Evolutionary conservation across 2,797 vertebrate genomes (phyloP).

Genomic region (Propithecus perrieri): DNA sequence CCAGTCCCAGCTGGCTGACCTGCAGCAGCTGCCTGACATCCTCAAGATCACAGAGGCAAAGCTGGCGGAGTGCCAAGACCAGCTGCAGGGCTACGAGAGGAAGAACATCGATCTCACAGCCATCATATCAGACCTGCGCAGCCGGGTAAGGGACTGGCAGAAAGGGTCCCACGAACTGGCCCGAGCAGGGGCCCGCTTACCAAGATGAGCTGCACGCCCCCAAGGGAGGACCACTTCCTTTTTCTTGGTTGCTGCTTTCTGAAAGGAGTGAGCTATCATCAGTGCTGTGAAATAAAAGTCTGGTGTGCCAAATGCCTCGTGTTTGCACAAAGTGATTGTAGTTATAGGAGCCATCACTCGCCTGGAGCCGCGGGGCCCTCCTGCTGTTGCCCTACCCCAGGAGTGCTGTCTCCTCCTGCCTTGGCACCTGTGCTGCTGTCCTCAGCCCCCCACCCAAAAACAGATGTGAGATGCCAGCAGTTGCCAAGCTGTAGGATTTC

Average conservation of each 20-base stretch:
- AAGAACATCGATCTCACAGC: conserved; percentile 89
- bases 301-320: conserved; percentile 83
- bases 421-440: not conserved
- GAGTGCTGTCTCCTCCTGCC: not conserved
- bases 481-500: not conserved
- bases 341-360: conserved; percentile 52
- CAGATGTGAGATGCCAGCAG: not conserved
- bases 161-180: conserved; percentile 66
- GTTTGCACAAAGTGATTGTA: conserved; percentile 73
- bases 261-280: conserved; percentile 84
- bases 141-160: conserved; percentile 91
- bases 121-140: conserved; percentile 89
- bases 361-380: not conserved
- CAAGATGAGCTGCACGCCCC: conserved; percentile 73
- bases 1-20: conserved; percentile 88
- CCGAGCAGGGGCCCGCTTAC: conserved; percentile 49
- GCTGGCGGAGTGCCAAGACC: conserved; percentile 91
- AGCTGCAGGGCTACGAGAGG: conserved; percentile 89
- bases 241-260: conserved; percentile 79
- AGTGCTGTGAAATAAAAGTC: conserved; percentile 85
- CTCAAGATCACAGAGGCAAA: conserved; percentile 88
- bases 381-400: not conserved
- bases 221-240: conserved; percentile 80
- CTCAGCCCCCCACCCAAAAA: not conserved
- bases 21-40: conserved; percentile 93